A percentile compares a stretch with the other conserved stretches of the same genome.
Evolutionary conservation across 2,888 invertebrate genomes (phyloP).

Genomic region (Cheilosia vulpina): DNA sequence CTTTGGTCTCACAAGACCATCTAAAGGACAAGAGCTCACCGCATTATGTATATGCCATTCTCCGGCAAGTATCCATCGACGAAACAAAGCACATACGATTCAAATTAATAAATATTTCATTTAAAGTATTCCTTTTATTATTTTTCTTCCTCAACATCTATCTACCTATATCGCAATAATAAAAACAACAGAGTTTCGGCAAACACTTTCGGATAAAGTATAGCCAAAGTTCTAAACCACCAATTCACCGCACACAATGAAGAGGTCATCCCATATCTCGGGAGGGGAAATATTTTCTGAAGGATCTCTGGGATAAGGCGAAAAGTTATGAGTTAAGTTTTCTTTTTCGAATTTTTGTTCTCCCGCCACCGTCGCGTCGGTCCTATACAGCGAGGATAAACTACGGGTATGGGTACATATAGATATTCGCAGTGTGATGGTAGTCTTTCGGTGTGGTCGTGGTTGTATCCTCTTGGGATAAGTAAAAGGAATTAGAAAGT

Average conservation of each 20-base stretch:
- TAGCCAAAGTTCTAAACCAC: conserved; percentile 45
- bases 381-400: neutral
- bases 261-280: neutral
- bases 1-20: neutral
- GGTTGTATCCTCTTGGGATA: conserved; percentile 53
- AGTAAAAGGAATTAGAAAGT: conserved; percentile 67
- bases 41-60: neutral
- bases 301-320: conserved; percentile 56
- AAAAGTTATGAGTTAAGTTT: conserved; percentile 70
- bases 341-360: conserved; percentile 21
- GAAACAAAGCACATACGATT: conserved; percentile 36
- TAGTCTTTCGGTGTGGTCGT: neutral
- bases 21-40: neutral
- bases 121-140: conserved; percentile 2
- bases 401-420: neutral
- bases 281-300: conserved; percentile 27
- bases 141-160: neutral
- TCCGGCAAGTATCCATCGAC: neutral
- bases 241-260: conserved; percentile 37
- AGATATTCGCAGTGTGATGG: conserved; percentile 9
- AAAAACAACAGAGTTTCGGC: conserved; percentile 6
- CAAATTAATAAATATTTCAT: conserved; percentile 48
- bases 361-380: neutral
- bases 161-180: conserved; percentile 8
- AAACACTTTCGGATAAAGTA: conserved; percentile 41